Percentiles rank a stretch among this genome's conserved stretches.
phyloP scores from a whole-genome alignment of 2,888 invertebrate species.

The Sarcophaga variegata region DNA sequence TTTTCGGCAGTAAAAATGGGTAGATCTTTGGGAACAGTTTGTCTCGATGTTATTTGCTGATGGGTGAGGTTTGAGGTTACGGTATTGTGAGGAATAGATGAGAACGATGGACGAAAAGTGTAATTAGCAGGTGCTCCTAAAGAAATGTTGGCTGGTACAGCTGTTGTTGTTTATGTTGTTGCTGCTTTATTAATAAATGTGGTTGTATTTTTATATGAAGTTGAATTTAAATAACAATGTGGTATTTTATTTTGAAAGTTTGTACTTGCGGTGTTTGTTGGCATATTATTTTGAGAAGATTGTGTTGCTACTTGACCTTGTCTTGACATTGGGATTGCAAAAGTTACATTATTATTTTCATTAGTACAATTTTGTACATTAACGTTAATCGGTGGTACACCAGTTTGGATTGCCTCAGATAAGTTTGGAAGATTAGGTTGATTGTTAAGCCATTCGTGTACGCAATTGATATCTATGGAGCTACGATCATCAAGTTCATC shows the following conservation, averaged over 20 bases:
- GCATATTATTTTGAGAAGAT: conserved; percentile 14
- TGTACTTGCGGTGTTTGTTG: neutral
- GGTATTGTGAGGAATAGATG: conserved; percentile 9
- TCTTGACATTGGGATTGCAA: neutral
- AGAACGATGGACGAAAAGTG: conserved; percentile 26
- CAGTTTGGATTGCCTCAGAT: conserved; percentile 7
- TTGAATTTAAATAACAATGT: conserved; percentile 21
- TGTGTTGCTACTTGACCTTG: conserved; percentile 25
- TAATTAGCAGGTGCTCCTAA: conserved; percentile 18
- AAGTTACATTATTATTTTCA: conserved; percentile 4
- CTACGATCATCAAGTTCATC: conserved; percentile 22
- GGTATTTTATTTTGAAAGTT: conserved; percentile 31
- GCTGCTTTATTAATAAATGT: neutral
- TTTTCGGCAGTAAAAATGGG: conserved; percentile 54
- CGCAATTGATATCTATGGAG: neutral
- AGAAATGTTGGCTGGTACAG: neutral
- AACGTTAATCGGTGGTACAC: neutral
- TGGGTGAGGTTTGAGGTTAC: conserved; percentile 27
- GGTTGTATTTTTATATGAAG: neutral
- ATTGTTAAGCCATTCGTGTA: conserved; percentile 32
- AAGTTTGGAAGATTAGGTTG: conserved; percentile 5
- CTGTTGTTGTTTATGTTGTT: conserved; percentile 31
- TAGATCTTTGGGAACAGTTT: conserved; percentile 49
- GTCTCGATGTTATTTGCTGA: conserved; percentile 41
- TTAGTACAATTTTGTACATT: conserved; percentile 1